Percentiles rank a stretch among this genome's conserved stretches.
Conservation (phyloP, 2,888 invertebrate species). For the Drosophila sordidapex region DNA sequence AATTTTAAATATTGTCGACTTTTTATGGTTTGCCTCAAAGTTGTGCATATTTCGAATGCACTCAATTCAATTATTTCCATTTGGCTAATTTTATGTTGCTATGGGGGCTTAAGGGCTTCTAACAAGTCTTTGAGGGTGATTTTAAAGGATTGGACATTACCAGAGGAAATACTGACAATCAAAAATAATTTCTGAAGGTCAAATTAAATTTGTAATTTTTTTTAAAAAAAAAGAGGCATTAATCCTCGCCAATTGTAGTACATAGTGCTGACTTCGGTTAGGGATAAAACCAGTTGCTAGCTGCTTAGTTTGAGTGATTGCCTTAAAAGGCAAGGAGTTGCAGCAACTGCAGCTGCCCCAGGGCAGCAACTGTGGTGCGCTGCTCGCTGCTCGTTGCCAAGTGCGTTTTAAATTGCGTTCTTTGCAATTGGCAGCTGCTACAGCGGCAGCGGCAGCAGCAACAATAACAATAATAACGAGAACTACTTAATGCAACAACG, state of each 20-base stretch:
- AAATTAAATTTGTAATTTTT: neutral
- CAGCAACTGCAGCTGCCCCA: constrained; percentile 12
- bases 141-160: neutral
- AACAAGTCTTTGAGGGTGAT: neutral
- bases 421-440: constrained; percentile 34
- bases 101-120: too few relatives aligned
- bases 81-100: neutral
- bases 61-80: neutral
- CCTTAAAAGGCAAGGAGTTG: constrained; percentile 5
- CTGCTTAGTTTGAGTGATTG: neutral
- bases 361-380: constrained; percentile 9
- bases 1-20: neutral
- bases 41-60: neutral
- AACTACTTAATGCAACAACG: constrained; percentile 18
- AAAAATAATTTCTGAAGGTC: neutral
- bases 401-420: constrained; percentile 37
- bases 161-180: neutral
- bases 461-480: constrained; percentile 21
- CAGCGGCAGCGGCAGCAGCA: constrained; percentile 11
- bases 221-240: neutral
- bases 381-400: constrained; percentile 37
- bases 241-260: neutral
- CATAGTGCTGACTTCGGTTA: neutral
- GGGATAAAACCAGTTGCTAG: neutral
- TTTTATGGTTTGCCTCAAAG: neutral